These are phyloP conservation scores for Ctena decussata DNA, from an alignment of 2,888 invertebrate species.

Conservation along the genomic window DNA sequence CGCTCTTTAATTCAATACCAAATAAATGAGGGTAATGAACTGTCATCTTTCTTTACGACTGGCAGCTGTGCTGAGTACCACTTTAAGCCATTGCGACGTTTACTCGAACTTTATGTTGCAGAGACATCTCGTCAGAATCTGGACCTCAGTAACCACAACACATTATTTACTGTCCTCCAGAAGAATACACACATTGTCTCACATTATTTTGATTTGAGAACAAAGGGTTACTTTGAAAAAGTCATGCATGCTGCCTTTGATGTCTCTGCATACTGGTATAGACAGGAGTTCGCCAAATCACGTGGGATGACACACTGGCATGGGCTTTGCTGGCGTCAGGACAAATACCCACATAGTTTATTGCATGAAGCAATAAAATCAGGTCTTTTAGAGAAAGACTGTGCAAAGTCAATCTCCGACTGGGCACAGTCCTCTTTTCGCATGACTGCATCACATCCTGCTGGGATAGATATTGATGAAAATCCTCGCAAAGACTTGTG, in stretches of 20 bases:
- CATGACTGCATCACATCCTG: constrained; percentile 55
- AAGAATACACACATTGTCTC: neutral
- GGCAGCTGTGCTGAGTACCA: constrained; percentile 43
- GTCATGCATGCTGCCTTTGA: constrained; percentile 71
- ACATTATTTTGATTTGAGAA: constrained; percentile 67
- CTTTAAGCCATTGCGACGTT: neutral
- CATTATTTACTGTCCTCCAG: neutral
- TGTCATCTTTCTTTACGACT: constrained; percentile 50
- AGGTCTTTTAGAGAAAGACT: constrained; percentile 33
- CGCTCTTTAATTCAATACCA: constrained; percentile 59
- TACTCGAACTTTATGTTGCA: neutral
- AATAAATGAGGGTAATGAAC: constrained; percentile 58
- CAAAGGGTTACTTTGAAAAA: constrained; percentile 59
- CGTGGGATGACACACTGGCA: constrained; percentile 70
- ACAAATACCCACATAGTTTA: constrained; percentile 55
- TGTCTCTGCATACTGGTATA: constrained; percentile 66
- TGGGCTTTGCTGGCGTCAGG: constrained; percentile 65
- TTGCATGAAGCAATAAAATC: constrained; percentile 27
- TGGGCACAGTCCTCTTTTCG: constrained; percentile 51
- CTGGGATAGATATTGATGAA: constrained; percentile 38
- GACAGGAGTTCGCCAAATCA: constrained; percentile 70
- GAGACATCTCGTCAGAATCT: neutral
- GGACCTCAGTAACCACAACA: neutral
- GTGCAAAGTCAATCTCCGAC: constrained; percentile 26
- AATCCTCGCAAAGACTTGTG: constrained; percentile 65